These are phyloP conservation scores for Gopherus flavomarginatus DNA, from an alignment of 2,113 vertebrate species.

Conservation along the genomic window DNA sequence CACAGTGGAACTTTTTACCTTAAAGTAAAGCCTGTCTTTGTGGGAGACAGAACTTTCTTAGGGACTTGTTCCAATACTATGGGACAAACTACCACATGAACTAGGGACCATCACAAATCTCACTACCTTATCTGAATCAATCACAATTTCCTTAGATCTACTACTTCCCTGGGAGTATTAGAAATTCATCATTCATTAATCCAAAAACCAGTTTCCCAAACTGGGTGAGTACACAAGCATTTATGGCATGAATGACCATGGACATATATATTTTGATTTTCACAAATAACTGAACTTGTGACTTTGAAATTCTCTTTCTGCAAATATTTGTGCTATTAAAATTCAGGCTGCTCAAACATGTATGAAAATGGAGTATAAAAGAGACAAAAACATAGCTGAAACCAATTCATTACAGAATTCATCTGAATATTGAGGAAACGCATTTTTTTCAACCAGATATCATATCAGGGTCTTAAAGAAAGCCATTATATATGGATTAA, in stretches of 20 bases:
- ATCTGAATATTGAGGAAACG: not conserved
- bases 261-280: not conserved
- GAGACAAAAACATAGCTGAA: slow-evolving; percentile 8
- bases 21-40: not conserved
- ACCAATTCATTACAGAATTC: slow-evolving; percentile 3
- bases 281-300: not conserved
- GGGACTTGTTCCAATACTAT: not conserved
- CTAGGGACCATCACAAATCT: not conserved
- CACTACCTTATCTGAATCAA: not conserved
- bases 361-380: not conserved
- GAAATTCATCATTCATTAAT: not conserved
- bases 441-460: slow-evolving; percentile 40
- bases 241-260: not conserved
- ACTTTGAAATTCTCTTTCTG: not conserved
- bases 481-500: not conserved
- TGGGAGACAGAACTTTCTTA: not conserved
- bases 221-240: not conserved
- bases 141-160: not conserved
- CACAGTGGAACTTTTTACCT: not conserved
- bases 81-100: not conserved
- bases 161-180: not conserved
- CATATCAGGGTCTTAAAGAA: not conserved
- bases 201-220: not conserved
- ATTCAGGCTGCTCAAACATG: not conserved
- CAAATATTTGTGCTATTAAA: not conserved